phyloP scores from a whole-genome alignment of 2,888 invertebrate genomes.

The Harpalus rubripes region DNA sequence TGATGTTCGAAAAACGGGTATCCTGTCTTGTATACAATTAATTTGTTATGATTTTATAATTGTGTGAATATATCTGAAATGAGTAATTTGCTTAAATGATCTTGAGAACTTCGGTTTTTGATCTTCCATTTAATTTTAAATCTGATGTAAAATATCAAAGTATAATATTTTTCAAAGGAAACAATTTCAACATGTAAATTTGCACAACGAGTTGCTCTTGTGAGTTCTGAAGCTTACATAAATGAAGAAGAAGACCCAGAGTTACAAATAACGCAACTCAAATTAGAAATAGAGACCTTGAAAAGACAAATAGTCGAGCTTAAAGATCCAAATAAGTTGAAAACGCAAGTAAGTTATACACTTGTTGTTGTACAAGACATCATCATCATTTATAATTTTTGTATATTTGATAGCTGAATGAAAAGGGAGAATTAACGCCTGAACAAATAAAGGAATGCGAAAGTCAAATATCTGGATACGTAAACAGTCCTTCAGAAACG shows the following conservation, averaged over 20 bases:
- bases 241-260: slow-evolving; percentile 77
- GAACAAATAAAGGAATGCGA: slow-evolving; percentile 70
- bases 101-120: no score
- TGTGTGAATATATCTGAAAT: not conserved
- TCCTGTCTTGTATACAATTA: no score
- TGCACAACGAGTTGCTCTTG: slow-evolving; percentile 79
- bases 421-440: slow-evolving; percentile 10
- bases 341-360: not conserved
- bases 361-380: not conserved
- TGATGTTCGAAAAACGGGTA: no score
- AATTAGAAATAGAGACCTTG: slow-evolving; percentile 69
- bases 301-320: slow-evolving; percentile 68
- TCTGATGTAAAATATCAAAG: no score
- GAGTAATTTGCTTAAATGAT: not conserved
- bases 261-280: slow-evolving; percentile 74
- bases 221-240: slow-evolving; percentile 77
- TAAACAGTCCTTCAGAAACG: slow-evolving; percentile 70
- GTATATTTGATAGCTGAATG: not conserved
- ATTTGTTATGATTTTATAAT: no score
- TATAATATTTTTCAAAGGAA: slow-evolving; percentile 75
- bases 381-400: not conserved
- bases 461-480: slow-evolving; percentile 71
- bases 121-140: no score
- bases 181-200: slow-evolving; percentile 80
- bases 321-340: slow-evolving; percentile 40